These are phyloP conservation scores for Melieria omissa DNA, from an alignment of 2,888 invertebrate species.

Conservation along the genomic window DNA sequence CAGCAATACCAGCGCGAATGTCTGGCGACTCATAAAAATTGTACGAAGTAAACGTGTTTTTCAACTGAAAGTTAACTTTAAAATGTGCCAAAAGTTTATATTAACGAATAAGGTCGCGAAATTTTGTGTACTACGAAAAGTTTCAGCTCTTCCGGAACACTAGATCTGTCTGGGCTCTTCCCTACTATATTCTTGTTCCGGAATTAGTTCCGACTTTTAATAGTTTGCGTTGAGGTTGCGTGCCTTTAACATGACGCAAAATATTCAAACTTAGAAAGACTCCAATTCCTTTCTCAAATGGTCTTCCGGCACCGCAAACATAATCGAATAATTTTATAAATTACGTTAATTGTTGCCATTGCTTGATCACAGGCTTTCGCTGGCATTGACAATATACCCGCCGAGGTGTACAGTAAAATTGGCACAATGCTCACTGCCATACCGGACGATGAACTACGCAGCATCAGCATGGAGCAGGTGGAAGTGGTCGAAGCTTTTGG, in stretches of 20 bases:
- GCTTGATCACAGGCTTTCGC: slow-evolving; percentile 45
- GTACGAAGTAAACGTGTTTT: slow-evolving; percentile 39
- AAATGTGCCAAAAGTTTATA: too few species aligned
- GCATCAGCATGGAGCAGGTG: slow-evolving; percentile 69
- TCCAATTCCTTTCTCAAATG: too few species aligned
- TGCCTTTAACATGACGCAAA: too few species aligned
- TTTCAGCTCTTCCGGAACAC: too few species aligned
- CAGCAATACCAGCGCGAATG: slow-evolving; percentile 47
- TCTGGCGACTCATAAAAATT: slow-evolving; percentile 54
- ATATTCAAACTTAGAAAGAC: too few species aligned
- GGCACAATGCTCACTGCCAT: slow-evolving; percentile 62
- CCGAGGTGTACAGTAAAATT: slow-evolving; percentile 48
- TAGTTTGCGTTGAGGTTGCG: too few species aligned
- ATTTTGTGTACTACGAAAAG: too few species aligned
- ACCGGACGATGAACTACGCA: slow-evolving; percentile 67
- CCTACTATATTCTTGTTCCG: too few species aligned
- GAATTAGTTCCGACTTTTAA: too few species aligned
- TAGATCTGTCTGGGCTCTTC: too few species aligned
- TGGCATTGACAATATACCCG: slow-evolving; percentile 51
- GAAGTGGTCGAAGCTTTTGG: slow-evolving; percentile 72
- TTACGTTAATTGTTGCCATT: not conserved
- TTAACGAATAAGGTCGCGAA: too few species aligned
- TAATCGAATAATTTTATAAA: not conserved
- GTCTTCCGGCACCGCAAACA: too few species aligned
- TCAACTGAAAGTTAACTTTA: not conserved